These are phyloP conservation scores for Sarcoramphus papa DNA, from an alignment of 2,797 vertebrate genomes.

Conservation along the genomic window DNA sequence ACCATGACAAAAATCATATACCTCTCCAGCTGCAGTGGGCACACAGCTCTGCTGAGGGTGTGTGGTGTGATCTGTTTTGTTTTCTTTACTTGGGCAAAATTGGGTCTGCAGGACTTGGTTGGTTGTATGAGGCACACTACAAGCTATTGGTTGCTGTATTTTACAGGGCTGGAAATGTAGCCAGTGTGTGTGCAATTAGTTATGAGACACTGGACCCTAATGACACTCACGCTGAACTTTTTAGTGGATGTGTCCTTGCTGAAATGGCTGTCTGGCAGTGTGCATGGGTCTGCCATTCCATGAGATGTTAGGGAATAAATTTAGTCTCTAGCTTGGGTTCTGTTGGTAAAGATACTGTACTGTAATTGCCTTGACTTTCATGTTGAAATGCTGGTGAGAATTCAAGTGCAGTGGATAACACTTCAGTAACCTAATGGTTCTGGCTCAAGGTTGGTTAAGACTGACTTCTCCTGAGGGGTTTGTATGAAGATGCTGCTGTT, in stretches of 20 bases:
- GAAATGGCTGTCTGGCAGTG: background rate
- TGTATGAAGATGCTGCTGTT: background rate
- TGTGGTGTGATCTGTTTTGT: background rate
- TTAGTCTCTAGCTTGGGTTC: background rate
- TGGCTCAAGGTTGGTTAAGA: background rate
- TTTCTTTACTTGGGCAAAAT: background rate
- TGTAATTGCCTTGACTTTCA: background rate
- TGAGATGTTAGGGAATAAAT: background rate
- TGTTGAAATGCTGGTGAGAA: background rate
- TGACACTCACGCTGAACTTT: rapidly evolving
- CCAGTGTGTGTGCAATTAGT: too few relatives aligned
- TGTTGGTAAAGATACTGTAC: background rate
- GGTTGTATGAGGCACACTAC: background rate
- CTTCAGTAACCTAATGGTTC: background rate
- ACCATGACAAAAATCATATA: background rate
- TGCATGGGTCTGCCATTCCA: background rate
- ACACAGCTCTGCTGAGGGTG: background rate
- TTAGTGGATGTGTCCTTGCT: background rate
- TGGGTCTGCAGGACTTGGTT: background rate
- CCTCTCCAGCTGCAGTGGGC: background rate
- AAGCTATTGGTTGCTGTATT: background rate
- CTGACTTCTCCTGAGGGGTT: background rate
- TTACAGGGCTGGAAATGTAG: background rate
- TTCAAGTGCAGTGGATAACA: background rate
- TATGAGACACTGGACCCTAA: background rate